These are phyloP conservation scores for Antechinus flavipes DNA, from an alignment of 2,113 vertebrate species.

Conservation along the genomic window DNA sequence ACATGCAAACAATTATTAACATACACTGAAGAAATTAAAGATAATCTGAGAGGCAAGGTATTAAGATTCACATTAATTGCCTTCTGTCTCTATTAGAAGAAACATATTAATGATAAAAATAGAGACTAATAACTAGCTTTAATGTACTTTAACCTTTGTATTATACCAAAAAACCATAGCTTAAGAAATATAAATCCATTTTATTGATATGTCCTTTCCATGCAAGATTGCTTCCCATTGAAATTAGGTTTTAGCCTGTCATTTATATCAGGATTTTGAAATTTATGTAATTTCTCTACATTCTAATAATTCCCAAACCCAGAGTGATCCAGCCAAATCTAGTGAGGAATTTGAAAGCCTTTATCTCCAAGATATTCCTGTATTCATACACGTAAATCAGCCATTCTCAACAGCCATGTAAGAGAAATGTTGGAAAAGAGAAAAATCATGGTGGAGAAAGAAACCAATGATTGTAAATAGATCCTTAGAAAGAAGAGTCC, in stretches of 20 bases:
- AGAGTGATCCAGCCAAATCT: background rate
- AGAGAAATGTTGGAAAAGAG: background rate
- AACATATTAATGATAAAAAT: background rate
- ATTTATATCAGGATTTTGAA: background rate
- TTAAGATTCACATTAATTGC: background rate
- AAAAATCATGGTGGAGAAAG: background rate
- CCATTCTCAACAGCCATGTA: background rate
- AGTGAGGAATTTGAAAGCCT: background rate
- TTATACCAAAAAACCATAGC: background rate
- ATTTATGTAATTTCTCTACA: background rate
- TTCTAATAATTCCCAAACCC: background rate
- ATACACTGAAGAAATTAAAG: background rate
- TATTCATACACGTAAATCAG: background rate
- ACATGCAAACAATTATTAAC: background rate
- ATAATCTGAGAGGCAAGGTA: background rate
- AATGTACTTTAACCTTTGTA: background rate
- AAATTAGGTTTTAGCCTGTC: background rate
- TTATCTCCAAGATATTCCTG: background rate
- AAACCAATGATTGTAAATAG: background rate
- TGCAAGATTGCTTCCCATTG: background rate
- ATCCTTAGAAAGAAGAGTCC: background rate
- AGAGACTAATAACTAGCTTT: background rate
- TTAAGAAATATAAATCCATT: background rate
- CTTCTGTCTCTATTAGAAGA: background rate
- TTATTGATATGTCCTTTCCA: background rate